phyloP scores from a whole-genome alignment of 2,888 invertebrate genomes.

The Brachyptera risi region DNA sequence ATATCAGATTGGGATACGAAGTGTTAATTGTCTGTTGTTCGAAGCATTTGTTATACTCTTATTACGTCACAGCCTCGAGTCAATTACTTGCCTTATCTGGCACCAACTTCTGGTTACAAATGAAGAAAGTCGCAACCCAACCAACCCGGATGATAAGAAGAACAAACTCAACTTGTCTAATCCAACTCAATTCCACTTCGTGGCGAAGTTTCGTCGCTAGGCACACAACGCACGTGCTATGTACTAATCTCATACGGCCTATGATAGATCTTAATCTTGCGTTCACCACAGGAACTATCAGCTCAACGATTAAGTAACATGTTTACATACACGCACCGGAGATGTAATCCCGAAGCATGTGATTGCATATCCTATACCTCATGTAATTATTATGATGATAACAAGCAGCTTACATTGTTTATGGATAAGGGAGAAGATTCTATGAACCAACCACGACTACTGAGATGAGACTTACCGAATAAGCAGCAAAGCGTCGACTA shows the following conservation, averaged over 20 bases:
- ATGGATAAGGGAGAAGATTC: background rate
- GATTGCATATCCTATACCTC: constrained; percentile 14
- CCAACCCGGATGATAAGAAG: constrained; percentile 9
- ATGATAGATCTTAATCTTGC: constrained; percentile 20
- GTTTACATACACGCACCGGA: constrained; percentile 10
- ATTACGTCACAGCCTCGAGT: background rate
- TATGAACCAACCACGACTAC: background rate
- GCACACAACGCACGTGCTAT: constrained; percentile 11
- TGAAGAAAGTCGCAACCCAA: constrained; percentile 2
- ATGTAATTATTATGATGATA: constrained; percentile 18
- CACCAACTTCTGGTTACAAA: background rate
- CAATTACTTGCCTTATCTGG: background rate
- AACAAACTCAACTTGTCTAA: constrained; percentile 18
- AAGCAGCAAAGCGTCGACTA: background rate
- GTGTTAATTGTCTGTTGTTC: constrained; percentile 15
- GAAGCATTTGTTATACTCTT: background rate
- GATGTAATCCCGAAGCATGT: constrained; percentile 13
- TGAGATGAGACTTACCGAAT: background rate
- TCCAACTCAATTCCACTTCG: constrained; percentile 13
- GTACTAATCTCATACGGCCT: background rate
- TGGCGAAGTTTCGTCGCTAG: constrained; percentile 9
- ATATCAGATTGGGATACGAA: background rate
- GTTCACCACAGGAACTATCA: background rate
- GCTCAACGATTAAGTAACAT: constrained; percentile 6
- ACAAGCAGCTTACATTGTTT: constrained; percentile 12